These are phyloP conservation scores for Psittacula derbiana DNA, from an alignment of 2,797 vertebrate genomes.

Conservation along the genomic window DNA sequence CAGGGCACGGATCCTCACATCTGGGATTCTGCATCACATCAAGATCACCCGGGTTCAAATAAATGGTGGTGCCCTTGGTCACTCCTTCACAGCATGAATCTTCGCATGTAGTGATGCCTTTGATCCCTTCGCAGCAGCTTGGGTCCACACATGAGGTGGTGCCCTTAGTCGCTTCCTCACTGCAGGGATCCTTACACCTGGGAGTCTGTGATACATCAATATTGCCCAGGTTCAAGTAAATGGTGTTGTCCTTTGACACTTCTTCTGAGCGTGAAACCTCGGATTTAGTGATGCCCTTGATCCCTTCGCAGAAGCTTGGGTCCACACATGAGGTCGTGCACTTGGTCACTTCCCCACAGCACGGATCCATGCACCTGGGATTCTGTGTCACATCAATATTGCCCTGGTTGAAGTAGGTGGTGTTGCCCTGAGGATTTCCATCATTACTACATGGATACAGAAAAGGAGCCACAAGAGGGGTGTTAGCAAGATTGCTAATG, in stretches of 20 bases:
- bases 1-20: not conserved
- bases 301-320: not conserved
- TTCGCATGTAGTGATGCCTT: not conserved
- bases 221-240: not conserved
- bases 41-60: not conserved
- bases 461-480: not conserved
- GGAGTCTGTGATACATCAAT: not conserved
- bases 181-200: not conserved
- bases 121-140: not conserved
- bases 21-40: not conserved
- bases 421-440: not conserved
- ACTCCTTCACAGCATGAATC: not conserved
- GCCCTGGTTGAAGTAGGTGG: not conserved
- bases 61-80: not conserved
- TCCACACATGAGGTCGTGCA: not conserved
- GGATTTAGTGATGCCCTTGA: not conserved
- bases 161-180: not conserved
- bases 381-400: not conserved
- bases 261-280: not conserved
- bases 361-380: accelerated
- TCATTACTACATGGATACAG: not conserved
- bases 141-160: not conserved
- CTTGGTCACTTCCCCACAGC: accelerated
- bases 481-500: not conserved
- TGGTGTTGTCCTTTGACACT: not conserved